Conservation (phyloP, 1,140 invertebrate species). For the Maconellicoccus hirsutus region DNA sequence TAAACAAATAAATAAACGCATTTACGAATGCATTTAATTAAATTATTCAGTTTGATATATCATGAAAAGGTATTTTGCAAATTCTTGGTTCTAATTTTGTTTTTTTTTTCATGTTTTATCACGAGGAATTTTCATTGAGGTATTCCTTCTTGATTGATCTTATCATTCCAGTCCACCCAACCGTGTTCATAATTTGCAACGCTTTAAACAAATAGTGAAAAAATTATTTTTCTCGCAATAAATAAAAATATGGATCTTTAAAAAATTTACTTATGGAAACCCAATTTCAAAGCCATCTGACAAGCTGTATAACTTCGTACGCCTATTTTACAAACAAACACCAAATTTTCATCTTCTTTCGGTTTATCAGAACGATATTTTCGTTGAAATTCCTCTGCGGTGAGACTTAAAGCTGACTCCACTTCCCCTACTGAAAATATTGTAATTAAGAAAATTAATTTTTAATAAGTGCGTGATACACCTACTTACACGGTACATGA, state of each 20-base stretch:
- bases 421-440: slow-evolving; percentile 27
- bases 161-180: neutral
- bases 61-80: too few relatives aligned
- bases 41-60: too few relatives aligned
- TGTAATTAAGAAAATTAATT: too few relatives aligned
- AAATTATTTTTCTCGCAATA: too few relatives aligned
- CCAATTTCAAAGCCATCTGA: slow-evolving; percentile 22
- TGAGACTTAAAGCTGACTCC: slow-evolving; percentile 23
- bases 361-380: slow-evolving; percentile 27
- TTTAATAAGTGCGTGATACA: neutral
- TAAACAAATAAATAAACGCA: too few relatives aligned
- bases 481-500: slow-evolving; percentile 29
- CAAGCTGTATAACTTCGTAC: slow-evolving; percentile 27
- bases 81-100: too few relatives aligned
- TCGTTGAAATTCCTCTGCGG: slow-evolving; percentile 23
- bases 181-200: neutral
- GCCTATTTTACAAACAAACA: slow-evolving; percentile 29
- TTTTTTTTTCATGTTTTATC: too few relatives aligned
- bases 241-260: too few relatives aligned
- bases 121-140: too few relatives aligned
- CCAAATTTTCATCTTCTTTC: slow-evolving; percentile 17
- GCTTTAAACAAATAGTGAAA: neutral
- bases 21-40: too few relatives aligned
- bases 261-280: slow-evolving; percentile 27
- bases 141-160: too few relatives aligned